A percentile compares a stretch with the other conserved stretches of the same genome.
These are phyloP conservation scores for Aphis craccivora DNA, from an alignment of 1,140 invertebrate genomes.

Conservation along the genomic window DNA sequence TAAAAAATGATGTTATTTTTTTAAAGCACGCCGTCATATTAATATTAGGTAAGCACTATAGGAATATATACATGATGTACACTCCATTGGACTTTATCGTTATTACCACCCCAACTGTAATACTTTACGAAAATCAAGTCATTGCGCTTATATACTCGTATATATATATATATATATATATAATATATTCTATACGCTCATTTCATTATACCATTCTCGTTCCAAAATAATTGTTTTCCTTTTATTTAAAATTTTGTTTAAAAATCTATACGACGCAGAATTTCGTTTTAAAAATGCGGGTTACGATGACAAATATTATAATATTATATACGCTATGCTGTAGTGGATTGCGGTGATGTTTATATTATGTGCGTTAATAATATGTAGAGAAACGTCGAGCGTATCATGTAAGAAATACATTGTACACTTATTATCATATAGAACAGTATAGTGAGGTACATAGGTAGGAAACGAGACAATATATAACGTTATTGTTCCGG, in stretches of 20 bases:
- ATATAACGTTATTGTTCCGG: conserved; percentile 4
- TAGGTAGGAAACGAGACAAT: conserved; percentile 3
- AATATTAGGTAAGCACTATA: neutral
- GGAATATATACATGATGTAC: neutral
- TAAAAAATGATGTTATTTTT: neutral
- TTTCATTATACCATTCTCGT: neutral
- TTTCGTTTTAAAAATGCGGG: no score
- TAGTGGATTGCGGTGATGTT: neutral
- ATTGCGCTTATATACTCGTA: neutral
- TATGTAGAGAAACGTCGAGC: neutral
- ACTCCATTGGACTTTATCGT: neutral
- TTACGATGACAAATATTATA: neutral
- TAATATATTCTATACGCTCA: no score
- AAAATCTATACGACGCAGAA: neutral
- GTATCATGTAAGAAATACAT: neutral
- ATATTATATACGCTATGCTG: neutral
- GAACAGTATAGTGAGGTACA: neutral
- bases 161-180: no score
- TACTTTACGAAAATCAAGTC: neutral
- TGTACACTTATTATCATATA: neutral
- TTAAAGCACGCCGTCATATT: neutral
- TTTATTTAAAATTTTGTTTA: neutral
- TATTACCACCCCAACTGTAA: neutral
- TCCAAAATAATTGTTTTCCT: neutral
- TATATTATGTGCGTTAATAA: neutral